Evolutionary conservation across 2,113 vertebrate genomes (phyloP).

Genomic region (Lasiurus borealis): DNA sequence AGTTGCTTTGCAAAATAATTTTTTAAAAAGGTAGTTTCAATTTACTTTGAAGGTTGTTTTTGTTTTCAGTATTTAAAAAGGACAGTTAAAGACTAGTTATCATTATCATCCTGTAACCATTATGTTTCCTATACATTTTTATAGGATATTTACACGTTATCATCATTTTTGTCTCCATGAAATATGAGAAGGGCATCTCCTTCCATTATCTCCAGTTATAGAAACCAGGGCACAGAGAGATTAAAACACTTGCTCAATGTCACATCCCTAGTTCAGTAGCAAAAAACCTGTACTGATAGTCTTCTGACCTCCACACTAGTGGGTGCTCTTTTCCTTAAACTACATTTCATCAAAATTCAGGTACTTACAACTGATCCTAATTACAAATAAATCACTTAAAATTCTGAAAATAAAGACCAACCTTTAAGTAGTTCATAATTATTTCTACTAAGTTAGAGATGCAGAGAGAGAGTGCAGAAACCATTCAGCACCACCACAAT

Average conservation of each 20-base stretch:
- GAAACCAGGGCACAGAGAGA: neutral
- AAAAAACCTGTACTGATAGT: neutral
- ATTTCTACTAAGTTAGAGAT: constrained; percentile 22
- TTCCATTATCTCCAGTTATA: neutral
- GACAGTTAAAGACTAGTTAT: neutral
- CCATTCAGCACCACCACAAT: neutral
- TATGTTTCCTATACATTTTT: neutral
- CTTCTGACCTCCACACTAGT: neutral
- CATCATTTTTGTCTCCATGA: neutral
- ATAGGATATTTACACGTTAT: neutral
- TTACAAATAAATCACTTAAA: constrained; percentile 21
- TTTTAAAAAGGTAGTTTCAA: constrained; percentile 4
- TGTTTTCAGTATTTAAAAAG: constrained; percentile 41
- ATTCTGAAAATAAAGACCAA: constrained; percentile 18
- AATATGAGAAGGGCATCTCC: neutral
- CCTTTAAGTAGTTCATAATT: constrained; percentile 28
- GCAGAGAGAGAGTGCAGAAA: neutral
- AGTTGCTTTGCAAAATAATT: neutral
- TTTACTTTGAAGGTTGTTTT: constrained; percentile 30
- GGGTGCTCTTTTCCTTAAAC: constrained; percentile 1
- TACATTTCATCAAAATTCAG: neutral
- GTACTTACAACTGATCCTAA: neutral
- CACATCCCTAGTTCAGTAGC: neutral
- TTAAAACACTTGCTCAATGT: neutral
- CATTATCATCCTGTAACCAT: neutral